Evolutionary conservation across 2,888 invertebrate species (phyloP), one percentile per base, ranked within the genome.

Genomic region (Lathronympha strigana): DNA sequence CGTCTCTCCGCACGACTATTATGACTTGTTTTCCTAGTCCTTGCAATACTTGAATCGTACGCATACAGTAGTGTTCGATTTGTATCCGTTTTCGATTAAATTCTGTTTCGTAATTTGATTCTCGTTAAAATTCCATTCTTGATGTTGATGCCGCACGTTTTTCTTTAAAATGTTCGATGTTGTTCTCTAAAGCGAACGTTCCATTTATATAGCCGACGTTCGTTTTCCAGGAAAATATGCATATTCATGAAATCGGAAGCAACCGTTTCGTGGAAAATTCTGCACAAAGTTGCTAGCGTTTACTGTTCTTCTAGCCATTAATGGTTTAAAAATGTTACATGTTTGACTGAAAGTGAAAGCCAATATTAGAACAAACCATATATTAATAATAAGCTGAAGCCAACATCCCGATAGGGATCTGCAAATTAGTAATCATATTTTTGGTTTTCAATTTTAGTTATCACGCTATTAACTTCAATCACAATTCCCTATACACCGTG

Each of bases 241-340:
- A 66, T 66, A 66, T 66, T 66, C 66, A 66, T 66, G 54, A 38
- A 61, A 54, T 66, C 40, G 61, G 40, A 61, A 61, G n/a, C 66
- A 54, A 60, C 60, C 33, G 49, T 66, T 66, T 66, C 47, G 54
- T 31, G 61, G 54, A 33, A 54, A 66, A 54, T 66, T 61, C 47
- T 23, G 40, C 60, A 54, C 38, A 40, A 61, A 49, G 47, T 66
- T 61, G 15, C 53, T 51, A 58, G 25, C 54, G 53, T 61, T 66
- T 38, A 38, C 53, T 47, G 21, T 66, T 61, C 47, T 61, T 66
- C 61, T 60, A 53, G 15, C 17, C 54, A 66, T 54, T 66, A 60
- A 60, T 60, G 55, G 54, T 38, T 49, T 55, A 36, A 3, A 38
- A 13, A 9, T 45, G 38, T 25, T 15, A 40, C 19, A 28, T 19